These are phyloP conservation scores for Lycorma delicatula DNA, from an alignment of 1,140 invertebrate species.

Conservation along the genomic window DNA sequence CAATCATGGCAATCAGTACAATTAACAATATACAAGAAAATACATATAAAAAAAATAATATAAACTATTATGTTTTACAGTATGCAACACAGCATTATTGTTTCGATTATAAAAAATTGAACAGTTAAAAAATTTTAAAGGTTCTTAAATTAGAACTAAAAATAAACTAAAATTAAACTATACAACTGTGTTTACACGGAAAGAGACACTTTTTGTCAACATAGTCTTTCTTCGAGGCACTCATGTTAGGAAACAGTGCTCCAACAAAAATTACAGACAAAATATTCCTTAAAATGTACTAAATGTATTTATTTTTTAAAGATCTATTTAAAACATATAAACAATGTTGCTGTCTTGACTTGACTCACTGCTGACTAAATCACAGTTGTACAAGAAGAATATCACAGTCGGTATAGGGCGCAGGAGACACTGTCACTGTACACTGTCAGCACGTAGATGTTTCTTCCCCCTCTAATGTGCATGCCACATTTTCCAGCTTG, in stretches of 20 bases:
- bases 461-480: constrained; percentile 74
- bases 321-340: neutral
- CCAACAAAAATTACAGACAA: constrained; percentile 8
- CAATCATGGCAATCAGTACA: too few relatives aligned
- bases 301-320: constrained; percentile 7
- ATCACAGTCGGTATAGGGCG: constrained; percentile 14
- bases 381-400: constrained; percentile 11
- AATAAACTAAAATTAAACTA: too few relatives aligned
- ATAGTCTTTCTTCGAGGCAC: constrained; percentile 13
- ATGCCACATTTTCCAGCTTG: constrained; percentile 82
- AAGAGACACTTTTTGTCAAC: too few relatives aligned
- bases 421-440: constrained; percentile 27
- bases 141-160: too few relatives aligned
- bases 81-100: too few relatives aligned
- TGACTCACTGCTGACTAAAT: constrained; percentile 7
- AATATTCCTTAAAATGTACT: constrained; percentile 2
- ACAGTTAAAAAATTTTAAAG: too few relatives aligned
- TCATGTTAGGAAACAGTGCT: constrained; percentile 15
- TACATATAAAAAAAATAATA: too few relatives aligned
- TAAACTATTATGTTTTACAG: too few relatives aligned
- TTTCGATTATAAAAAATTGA: too few relatives aligned
- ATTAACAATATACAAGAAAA: too few relatives aligned
- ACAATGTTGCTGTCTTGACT: neutral
- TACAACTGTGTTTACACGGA: too few relatives aligned
- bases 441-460: constrained; percentile 45